Evolutionary conservation across 2,797 vertebrate species (phyloP), one percentile per base, ranked within the genome.

Genomic region (Alosa sapidissima): DNA sequence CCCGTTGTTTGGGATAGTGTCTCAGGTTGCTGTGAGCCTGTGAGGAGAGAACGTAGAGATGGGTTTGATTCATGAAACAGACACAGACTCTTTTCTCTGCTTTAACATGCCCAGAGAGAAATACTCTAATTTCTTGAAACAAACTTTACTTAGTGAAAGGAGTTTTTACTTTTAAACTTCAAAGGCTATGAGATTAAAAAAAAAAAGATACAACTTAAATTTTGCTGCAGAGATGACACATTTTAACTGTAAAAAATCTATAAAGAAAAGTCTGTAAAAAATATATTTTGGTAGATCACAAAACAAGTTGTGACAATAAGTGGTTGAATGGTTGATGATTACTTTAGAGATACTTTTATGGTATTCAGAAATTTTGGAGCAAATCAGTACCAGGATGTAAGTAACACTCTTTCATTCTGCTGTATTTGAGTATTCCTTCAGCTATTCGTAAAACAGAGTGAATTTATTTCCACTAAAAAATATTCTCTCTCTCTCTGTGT

Each of bases 1-100:
- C 92, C 91, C 87, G 85, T 60, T 90, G 91, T 84, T 92, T 92
- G 72, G 88, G 81, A 86, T 85, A 88, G 83, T 89, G 91, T 45
- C 90, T 92, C 86, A 91, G 21, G 85, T 88, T 84, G 0, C 84
- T 88, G 85, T 87, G 65, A 72, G 33, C 28, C 65, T 72, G 65
- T 72, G 65, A 14, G n/a, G 24, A 41, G 65, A 62, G 7, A n/a
- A 3, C 3, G 16, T 0, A 72, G 65, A 72, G 1, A 72, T 68
- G 2, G 3, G 13, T 36, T 36, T 72, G 28, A 13, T 68, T 68
- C 8, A 14, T 72, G n/a, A 62, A 62, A 62, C 65, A 36, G 28
- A 68, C 28, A 36, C 11, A 36, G 33, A 2, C 24, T 28, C 62
- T 65, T 7, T 41, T 72, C 2, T 72, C 65, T 72, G 33, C 65